Conservation (phyloP, 2,888 invertebrate genomes). For the Zygaena filipendulae region DNA sequence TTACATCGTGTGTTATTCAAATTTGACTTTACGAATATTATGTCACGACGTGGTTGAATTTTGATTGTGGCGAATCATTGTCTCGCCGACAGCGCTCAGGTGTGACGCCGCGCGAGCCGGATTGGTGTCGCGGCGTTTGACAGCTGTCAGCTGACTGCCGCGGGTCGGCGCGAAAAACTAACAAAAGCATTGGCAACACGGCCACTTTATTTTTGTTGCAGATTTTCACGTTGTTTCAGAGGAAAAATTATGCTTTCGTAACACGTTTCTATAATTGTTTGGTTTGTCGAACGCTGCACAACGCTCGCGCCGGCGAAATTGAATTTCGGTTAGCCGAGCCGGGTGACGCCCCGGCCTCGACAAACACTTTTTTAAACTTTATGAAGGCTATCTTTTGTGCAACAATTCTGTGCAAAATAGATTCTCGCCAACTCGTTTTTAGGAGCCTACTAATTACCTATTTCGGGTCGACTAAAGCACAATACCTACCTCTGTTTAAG, state of each 20-base stretch:
- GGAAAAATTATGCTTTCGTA: slow-evolving; percentile 60
- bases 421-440: too few relatives aligned
- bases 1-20: slow-evolving; percentile 51
- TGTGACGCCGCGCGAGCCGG: slow-evolving; percentile 44
- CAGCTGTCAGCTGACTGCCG: slow-evolving; percentile 60
- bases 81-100: slow-evolving; percentile 21
- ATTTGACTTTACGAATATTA: slow-evolving; percentile 27
- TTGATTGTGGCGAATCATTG: too few relatives aligned
- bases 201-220: slow-evolving; percentile 31
- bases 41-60: slow-evolving; percentile 20
- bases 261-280: slow-evolving; percentile 64
- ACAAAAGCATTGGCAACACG: slow-evolving; percentile 39
- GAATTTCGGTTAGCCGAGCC: slow-evolving; percentile 53
- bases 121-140: slow-evolving; percentile 43
- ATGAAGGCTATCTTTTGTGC: too few relatives aligned
- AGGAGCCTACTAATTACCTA: too few relatives aligned
- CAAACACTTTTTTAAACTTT: too few relatives aligned
- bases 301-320: slow-evolving; percentile 47
- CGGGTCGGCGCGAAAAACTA: slow-evolving; percentile 55
- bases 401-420: too few relatives aligned
- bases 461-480: too few relatives aligned
- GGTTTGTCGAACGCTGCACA: slow-evolving; percentile 46
- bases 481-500: too few relatives aligned
- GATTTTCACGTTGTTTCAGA: slow-evolving; percentile 44
- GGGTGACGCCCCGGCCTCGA: too few relatives aligned